Conservation (phyloP, 2,113 vertebrate species). For the Myanophis thanlyinensis region DNA sequence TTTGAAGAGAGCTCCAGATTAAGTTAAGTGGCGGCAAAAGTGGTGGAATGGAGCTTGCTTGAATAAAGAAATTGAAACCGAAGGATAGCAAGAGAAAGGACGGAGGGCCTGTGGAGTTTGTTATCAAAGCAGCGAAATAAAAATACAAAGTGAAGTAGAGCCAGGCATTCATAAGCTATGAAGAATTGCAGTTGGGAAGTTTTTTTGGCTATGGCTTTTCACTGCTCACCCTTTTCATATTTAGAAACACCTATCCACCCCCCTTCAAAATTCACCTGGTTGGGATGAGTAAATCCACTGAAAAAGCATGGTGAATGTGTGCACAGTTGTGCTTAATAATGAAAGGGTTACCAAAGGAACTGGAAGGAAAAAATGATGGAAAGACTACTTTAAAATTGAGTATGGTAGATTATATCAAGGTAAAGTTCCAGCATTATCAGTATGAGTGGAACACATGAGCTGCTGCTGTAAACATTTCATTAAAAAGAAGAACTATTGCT, state of each 20-base stretch:
- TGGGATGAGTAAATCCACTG: not conserved
- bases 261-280: not conserved
- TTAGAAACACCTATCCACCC: not conserved
- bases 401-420: not conserved
- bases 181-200: not conserved
- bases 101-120: too few relatives aligned
- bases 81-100: too few relatives aligned
- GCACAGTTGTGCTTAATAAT: not conserved
- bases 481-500: slow-evolving; percentile 17
- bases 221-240: not conserved
- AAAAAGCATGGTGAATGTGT: not conserved
- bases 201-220: not conserved
- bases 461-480: not conserved
- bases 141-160: not conserved
- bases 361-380: not conserved
- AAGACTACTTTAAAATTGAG: not conserved
- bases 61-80: too few relatives aligned
- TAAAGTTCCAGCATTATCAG: slow-evolving; percentile 19
- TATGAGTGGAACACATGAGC: slow-evolving; percentile 13
- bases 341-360: not conserved
- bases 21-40: too few relatives aligned
- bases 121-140: too few relatives aligned
- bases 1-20: too few relatives aligned
- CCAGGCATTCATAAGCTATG: not conserved
- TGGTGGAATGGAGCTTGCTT: too few relatives aligned